Percentiles rank a stretch among this genome's conserved stretches.
phyloP scores from a whole-genome alignment of 2,888 invertebrate genomes.

The Epiblema foenella region DNA sequence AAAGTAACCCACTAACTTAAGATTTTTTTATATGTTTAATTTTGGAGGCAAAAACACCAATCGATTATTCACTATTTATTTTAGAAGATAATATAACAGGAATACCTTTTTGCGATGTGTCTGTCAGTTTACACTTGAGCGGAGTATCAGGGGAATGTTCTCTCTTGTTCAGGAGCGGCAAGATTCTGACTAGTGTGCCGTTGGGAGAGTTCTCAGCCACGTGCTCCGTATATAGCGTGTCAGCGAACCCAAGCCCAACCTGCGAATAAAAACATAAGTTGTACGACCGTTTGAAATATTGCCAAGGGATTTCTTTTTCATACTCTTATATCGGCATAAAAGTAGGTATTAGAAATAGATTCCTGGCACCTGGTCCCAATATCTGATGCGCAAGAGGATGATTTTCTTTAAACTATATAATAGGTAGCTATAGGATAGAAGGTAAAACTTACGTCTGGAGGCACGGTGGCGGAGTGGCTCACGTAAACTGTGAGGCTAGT shows the following conservation, averaged over 20 bases:
- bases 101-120: conserved; percentile 90
- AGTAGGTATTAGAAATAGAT: too few relatives aligned
- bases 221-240: conserved; percentile 93
- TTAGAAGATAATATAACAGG: too few relatives aligned
- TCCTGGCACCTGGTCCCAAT: too few relatives aligned
- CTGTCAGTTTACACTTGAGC: conserved; percentile 91
- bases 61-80: too few relatives aligned
- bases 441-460: conserved; percentile 78
- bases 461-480: conserved; percentile 90
- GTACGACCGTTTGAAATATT: background rate
- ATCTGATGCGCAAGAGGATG: too few relatives aligned
- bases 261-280: conserved; percentile 56
- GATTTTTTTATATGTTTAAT: too few relatives aligned
- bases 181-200: conserved; percentile 87
- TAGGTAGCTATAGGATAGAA: background rate
- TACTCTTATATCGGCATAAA: too few relatives aligned
- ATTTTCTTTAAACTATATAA: background rate
- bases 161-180: conserved; percentile 90
- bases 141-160: conserved; percentile 88
- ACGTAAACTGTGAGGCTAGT: conserved; percentile 93
- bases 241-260: conserved; percentile 94
- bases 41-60: too few relatives aligned
- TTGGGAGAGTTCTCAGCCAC: conserved; percentile 90
- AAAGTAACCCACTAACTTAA: too few relatives aligned
- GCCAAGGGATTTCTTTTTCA: too few relatives aligned